Base-by-base conservation (phyloP, 2,888 invertebrate genomes). In the Dynastes maya region DNA sequence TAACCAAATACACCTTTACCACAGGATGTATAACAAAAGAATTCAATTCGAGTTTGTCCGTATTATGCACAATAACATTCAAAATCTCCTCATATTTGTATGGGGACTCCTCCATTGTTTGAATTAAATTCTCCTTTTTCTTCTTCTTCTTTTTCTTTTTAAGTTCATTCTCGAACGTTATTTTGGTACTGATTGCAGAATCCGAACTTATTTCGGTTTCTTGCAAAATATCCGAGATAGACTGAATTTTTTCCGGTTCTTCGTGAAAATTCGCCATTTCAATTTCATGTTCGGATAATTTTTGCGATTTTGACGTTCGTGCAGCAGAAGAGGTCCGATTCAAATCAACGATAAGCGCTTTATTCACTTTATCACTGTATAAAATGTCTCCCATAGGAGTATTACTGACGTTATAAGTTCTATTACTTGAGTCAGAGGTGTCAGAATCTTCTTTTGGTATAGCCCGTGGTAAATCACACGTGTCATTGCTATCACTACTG, bases 1-100 rank as follows among this genome's bases (percentile, higher is more conserved):
- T 90, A 40, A 94, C 89, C 6, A 94, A 85, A 82, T 92, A 91
- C 29, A 94, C 89, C 83, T 92, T 90, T 8, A 94, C 92, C 83
- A 92, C 89, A 0, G 94, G 94, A 87, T 93, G 92, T 72, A 90
- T 87, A 27, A 92, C 90, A 68, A 90, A 86, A 78, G 91, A 90
- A 87, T 92, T 91, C 70, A 91, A 87, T 82, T 91, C 90, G 16
- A 94, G 87, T 83, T 90, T 89, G 85, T 93, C 93, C 8, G 91
- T 90, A 80, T 90, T 88, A 83, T 93, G 93, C 77, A 93, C 86
- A 22, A 88, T 89, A 40, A 93, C 86, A 2, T 90, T 90, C 55
- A 91, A 86, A 68, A 91, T 88, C 79, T 88, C 87, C 40, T 86
- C 84, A 79, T 86, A 85, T 67, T 77, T 81, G 22, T 64, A 61